Evolutionary conservation across 2,113 vertebrate genomes (phyloP), one percentile per base, ranked within the genome.

Genomic region (Sakesphorus luctuosus): DNA sequence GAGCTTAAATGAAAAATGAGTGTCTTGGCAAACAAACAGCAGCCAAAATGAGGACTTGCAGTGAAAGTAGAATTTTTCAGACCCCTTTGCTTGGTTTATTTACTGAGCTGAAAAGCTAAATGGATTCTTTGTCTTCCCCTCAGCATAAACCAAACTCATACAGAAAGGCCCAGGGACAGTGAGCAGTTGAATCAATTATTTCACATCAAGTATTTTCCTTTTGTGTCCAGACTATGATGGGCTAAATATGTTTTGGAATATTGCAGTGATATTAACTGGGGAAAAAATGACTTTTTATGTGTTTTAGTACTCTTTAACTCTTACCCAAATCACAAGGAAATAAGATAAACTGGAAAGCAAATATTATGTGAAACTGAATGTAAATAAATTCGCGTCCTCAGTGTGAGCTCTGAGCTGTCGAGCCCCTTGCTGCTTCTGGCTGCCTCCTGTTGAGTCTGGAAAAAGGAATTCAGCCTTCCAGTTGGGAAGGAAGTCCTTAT

Each of bases 41-140:
- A 38, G 44, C 36, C 38, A 58, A 75, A 79, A 52, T n/a, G 28
- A 0, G 15, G 53, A 56, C 24, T 75, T 49, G 66, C 56, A 66
- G 53, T 38, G 63, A 19, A 89, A 93, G 53, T 2, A 10, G 2
- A 26, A 65, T 38, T 66, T 94, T 85, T 73, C 24, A 73, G 66
- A 40, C 69, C 26, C 1, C 2, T 76, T 61, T 69, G 68, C 49
- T 55, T 74, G 65, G 61, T 82, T 91, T 73, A 73, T 90, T 85
- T 91, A 49, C 62, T 2, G 21, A 78, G 52, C 35, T 20, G 62
- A 65, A 75, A 85, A 80, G 58, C 85, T 85, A 49, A 95, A 94
- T 87, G 71, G 61, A 21, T 84, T 82, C 78, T 91, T 94, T 96
- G 84, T 94, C 82, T 91, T 62, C 55, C 52, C 23, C 18, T 87